Conservation (phyloP, 2,113 vertebrate genomes). For the Hydrolagus affinis region DNA sequence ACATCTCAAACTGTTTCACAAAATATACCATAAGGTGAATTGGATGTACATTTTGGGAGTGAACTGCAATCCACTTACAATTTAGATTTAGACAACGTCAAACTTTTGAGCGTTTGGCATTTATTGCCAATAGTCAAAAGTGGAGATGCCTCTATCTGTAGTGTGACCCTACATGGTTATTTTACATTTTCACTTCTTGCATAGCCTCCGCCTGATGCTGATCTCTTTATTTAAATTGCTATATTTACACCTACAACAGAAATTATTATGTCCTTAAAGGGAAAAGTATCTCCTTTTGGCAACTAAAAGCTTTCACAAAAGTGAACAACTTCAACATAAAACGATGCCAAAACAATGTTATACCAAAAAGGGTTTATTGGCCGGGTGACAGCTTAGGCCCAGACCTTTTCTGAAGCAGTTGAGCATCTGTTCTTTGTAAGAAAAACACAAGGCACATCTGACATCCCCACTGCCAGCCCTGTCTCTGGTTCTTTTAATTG, state of each 20-base stretch:
- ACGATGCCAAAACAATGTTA: constrained; percentile 13
- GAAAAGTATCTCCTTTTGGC: background rate
- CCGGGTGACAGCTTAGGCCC: background rate
- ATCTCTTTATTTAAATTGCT: constrained; percentile 9
- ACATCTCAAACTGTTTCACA: no score
- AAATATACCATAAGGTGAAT: no score
- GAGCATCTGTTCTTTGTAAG: background rate
- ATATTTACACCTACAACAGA: background rate
- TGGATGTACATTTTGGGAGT: no score
- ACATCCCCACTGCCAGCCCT: background rate
- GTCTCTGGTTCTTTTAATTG: constrained; percentile 8
- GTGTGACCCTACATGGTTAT: background rate
- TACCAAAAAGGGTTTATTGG: background rate
- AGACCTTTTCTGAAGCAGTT: background rate
- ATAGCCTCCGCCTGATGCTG: background rate
- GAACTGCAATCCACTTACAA: no score
- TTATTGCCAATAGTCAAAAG: background rate
- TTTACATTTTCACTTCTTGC: background rate
- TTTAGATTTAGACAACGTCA: no score
- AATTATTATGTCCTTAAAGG: constrained; percentile 29
- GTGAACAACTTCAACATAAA: background rate
- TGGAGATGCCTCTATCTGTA: background rate
- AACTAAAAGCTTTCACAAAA: no score
- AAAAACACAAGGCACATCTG: background rate
- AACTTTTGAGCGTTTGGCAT: background rate